A percentile compares a stretch with the other conserved stretches of the same genome.
phyloP scores from a whole-genome alignment of 2,888 invertebrate species.

The Rhogogaster chlorosoma region DNA sequence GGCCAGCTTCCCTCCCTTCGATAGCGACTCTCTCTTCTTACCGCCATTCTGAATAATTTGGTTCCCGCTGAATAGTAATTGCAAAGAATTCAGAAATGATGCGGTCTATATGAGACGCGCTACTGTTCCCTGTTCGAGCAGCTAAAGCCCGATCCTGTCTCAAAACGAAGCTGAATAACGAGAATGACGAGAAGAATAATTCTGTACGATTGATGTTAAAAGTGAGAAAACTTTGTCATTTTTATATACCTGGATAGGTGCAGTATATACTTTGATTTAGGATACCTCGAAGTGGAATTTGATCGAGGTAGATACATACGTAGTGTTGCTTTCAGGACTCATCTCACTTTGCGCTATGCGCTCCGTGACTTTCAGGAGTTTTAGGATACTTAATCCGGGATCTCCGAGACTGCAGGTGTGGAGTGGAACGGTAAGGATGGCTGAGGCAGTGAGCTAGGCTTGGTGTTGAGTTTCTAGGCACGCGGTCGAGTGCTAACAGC shows the following conservation, averaged over 20 bases:
- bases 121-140: neutral
- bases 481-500: constrained; percentile 73
- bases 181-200: neutral
- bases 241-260: neutral
- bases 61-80: neutral
- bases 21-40: neutral
- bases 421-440: neutral
- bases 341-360: neutral
- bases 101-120: neutral
- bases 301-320: neutral
- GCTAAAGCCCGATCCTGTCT: neutral
- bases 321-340: neutral
- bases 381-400: constrained; percentile 23
- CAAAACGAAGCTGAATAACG: neutral
- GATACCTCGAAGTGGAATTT: constrained; percentile 4
- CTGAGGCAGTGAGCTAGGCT: neutral
- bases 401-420: constrained; percentile 25
- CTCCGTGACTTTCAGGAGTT: constrained; percentile 10
- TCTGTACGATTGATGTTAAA: neutral
- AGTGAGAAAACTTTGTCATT: neutral
- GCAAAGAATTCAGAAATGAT: neutral
- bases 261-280: constrained; percentile 2
- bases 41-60: constrained; percentile 6
- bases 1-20: constrained; percentile 58
- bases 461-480: constrained; percentile 72